Percentiles rank a stretch among this genome's conserved stretches.
phyloP scores from a whole-genome alignment of 2,888 invertebrate genomes.

The Pogonocherus hispidulus region DNA sequence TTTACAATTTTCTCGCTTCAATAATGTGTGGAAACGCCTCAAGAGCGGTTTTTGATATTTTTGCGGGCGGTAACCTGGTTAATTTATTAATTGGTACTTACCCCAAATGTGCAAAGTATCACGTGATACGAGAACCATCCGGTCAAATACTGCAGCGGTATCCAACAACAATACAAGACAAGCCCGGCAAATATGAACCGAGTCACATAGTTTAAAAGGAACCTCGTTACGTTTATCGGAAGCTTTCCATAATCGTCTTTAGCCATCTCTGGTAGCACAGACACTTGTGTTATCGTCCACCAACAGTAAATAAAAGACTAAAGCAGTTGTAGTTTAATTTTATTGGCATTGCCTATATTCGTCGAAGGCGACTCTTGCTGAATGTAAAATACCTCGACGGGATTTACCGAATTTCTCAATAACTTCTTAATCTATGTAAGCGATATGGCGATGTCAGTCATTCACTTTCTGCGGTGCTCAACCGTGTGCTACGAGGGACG shows the following conservation, averaged over 20 bases:
- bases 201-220: conserved; percentile 53
- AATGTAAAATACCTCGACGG: conserved; percentile 10
- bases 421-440: not conserved
- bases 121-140: conserved; percentile 64
- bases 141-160: conserved; percentile 52
- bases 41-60: no score
- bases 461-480: not conserved
- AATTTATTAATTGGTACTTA: no score
- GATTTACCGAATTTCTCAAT: conserved; percentile 5
- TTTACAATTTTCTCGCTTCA: no score
- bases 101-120: conserved; percentile 63
- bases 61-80: no score
- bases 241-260: conserved; percentile 30
- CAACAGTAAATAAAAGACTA: no score
- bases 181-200: conserved; percentile 52
- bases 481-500: not conserved
- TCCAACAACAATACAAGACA: conserved; percentile 55
- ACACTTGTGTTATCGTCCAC: no score
- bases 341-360: not conserved
- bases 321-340: not conserved
- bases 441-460: not conserved
- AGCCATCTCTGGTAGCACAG: not conserved
- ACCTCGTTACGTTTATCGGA: conserved; percentile 45
- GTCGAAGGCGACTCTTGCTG: not conserved
- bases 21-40: no score